These are phyloP conservation scores for Tetragonula carbonaria DNA, from an alignment of 2,888 invertebrate species.

Conservation along the genomic window DNA sequence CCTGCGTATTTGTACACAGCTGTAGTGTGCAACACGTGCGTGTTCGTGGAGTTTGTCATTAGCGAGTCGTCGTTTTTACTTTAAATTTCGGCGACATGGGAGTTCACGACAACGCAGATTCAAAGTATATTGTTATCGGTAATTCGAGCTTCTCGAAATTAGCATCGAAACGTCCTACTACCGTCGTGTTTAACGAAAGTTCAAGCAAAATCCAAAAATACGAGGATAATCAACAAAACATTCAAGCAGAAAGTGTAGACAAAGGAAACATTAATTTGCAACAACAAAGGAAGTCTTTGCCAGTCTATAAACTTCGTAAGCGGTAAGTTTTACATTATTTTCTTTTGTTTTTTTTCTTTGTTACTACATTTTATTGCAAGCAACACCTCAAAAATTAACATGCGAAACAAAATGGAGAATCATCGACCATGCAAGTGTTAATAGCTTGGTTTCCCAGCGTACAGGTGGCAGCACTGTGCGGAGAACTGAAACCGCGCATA, in stretches of 20 bases:
- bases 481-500: not conserved
- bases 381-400: not conserved
- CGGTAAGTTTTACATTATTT: constrained; percentile 73
- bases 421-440: constrained; percentile 7
- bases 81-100: constrained; percentile 73
- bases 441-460: not conserved
- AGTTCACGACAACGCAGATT: constrained; percentile 81
- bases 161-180: constrained; percentile 76
- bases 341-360: not conserved
- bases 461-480: constrained; percentile 17
- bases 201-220: constrained; percentile 72
- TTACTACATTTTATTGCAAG: not conserved
- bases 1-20: constrained; percentile 48
- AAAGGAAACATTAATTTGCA: constrained; percentile 71
- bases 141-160: constrained; percentile 78
- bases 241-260: constrained; percentile 45
- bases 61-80: not conserved
- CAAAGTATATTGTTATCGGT: constrained; percentile 79
- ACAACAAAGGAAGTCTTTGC: constrained; percentile 82
- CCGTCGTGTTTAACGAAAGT: constrained; percentile 73
- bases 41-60: constrained; percentile 10
- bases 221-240: constrained; percentile 61
- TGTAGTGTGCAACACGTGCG: constrained; percentile 73
- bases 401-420: constrained; percentile 52
- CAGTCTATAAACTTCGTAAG: constrained; percentile 82